phyloP scores from a whole-genome alignment of 2,797 vertebrate genomes.

The Hydrocynus forskahlii region DNA sequence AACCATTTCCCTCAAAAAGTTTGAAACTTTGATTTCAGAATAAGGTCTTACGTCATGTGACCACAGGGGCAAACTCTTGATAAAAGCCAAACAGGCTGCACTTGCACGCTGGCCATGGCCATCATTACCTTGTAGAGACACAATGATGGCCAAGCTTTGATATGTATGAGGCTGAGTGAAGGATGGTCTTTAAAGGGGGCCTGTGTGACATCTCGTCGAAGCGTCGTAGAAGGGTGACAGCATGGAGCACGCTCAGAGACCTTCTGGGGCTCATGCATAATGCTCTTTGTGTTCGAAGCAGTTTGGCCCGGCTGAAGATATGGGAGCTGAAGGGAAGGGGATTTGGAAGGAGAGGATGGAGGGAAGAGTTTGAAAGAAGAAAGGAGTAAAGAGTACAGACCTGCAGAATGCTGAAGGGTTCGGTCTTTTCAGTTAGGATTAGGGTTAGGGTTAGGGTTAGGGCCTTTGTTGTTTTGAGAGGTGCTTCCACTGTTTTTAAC shows the following conservation, averaged over 20 bases:
- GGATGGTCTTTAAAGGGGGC: slow-evolving; percentile 61
- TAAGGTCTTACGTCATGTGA: background rate
- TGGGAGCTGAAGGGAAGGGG: slow-evolving; percentile 57
- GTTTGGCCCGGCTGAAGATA: slow-evolving; percentile 70
- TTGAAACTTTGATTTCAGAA: background rate
- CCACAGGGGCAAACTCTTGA: background rate
- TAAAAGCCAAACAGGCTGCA: slow-evolving; percentile 26
- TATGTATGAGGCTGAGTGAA: slow-evolving; percentile 61
- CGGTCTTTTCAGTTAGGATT: no score
- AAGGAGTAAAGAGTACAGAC: slow-evolving; percentile 9
- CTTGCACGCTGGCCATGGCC: background rate
- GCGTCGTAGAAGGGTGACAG: slow-evolving; percentile 67
- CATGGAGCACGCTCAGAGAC: slow-evolving; percentile 71
- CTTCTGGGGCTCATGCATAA: slow-evolving; percentile 85
- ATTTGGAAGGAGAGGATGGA: slow-evolving; percentile 6
- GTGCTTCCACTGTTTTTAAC: no score
- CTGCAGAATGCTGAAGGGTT: background rate
- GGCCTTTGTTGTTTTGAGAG: no score
- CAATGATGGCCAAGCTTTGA: slow-evolving; percentile 66
- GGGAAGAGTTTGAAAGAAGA: background rate
- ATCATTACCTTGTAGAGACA: slow-evolving; percentile 67
- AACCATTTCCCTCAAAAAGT: background rate
- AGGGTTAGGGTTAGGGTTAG: no score
- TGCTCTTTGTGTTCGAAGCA: slow-evolving; percentile 81
- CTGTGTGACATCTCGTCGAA: slow-evolving; percentile 64